Percentiles rank a stretch among this genome's conserved stretches.
phyloP scores from a whole-genome alignment of 2,113 vertebrate genomes.

The Dascyllus trimaculatus region DNA sequence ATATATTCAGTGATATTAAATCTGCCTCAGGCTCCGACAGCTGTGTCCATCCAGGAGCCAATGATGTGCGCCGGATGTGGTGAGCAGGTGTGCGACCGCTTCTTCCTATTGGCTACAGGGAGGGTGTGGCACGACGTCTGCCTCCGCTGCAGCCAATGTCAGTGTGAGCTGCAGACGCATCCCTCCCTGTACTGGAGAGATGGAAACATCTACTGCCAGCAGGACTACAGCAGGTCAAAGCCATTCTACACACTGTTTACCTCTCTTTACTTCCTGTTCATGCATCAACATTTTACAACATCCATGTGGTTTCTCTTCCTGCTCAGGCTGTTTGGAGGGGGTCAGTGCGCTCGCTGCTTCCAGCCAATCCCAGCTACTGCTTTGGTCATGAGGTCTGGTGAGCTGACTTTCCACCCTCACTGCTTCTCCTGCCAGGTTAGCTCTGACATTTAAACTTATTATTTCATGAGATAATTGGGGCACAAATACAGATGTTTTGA shows the following conservation, averaged over 20 bases:
- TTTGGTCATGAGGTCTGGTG: constrained; percentile 83
- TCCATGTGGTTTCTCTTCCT: not conserved
- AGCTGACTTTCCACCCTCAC: constrained; percentile 79
- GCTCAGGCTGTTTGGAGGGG: constrained; percentile 75
- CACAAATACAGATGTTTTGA: not conserved
- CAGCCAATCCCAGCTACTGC: constrained; percentile 81
- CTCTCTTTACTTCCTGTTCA: not conserved
- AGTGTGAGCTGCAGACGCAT: constrained; percentile 76
- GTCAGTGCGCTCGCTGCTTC: constrained; percentile 81
- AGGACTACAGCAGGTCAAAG: constrained; percentile 81
- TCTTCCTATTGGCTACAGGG: constrained; percentile 78
- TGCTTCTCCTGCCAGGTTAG: constrained; percentile 84
- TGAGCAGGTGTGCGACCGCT: constrained; percentile 76
- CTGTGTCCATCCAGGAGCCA: constrained; percentile 50
- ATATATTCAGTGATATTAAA: not conserved
- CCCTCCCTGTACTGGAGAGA: constrained; percentile 80
- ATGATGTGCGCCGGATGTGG: constrained; percentile 73
- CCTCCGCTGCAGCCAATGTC: constrained; percentile 81
- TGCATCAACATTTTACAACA: not conserved
- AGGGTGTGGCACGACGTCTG: constrained; percentile 78
- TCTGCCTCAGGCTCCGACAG: constrained; percentile 32
- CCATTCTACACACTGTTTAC: too few species aligned
- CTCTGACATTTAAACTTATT: not conserved
- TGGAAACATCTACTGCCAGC: constrained; percentile 81
- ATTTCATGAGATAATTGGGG: not conserved